These are phyloP conservation scores for Aphaenogaster ashmeadi DNA, from an alignment of 1,140 invertebrate genomes.

Conservation along the genomic window DNA sequence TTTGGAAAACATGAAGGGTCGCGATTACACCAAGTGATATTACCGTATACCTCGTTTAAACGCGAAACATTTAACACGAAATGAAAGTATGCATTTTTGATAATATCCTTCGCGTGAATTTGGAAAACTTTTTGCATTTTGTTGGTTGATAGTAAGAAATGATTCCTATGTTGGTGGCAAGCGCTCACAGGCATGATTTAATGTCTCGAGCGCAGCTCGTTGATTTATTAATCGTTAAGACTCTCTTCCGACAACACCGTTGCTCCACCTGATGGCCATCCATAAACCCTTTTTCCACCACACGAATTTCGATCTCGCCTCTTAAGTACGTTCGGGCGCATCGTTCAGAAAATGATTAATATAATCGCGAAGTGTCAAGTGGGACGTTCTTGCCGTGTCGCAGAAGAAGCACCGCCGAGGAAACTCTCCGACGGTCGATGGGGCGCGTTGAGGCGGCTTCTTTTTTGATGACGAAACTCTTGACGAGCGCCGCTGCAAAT, in stretches of 20 bases:
- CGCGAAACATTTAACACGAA: not conserved
- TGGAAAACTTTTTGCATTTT: not conserved
- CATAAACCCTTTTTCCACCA: constrained; percentile 27
- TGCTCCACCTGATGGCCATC: not conserved
- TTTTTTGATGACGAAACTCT: constrained; percentile 44
- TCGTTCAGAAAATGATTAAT: constrained; percentile 53
- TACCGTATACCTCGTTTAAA: not conserved
- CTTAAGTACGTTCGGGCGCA: constrained; percentile 3
- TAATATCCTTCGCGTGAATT: not conserved
- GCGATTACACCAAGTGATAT: not conserved
- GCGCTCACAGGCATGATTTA: not conserved
- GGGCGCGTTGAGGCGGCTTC: constrained; percentile 1
- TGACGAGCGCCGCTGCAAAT: constrained; percentile 58
- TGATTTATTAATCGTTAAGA: constrained; percentile 62
- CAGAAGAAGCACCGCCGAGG: constrained; percentile 27
- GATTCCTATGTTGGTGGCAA: not conserved
- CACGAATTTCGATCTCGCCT: constrained; percentile 31
- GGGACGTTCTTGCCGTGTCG: constrained; percentile 23
- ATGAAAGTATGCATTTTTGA: not conserved
- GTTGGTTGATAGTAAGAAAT: constrained; percentile 7
- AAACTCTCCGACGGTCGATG: constrained; percentile 30
- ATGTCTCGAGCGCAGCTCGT: constrained; percentile 3
- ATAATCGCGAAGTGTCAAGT: constrained; percentile 53
- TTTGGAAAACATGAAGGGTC: constrained; percentile 1
- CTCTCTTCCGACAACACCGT: constrained; percentile 6